Evolutionary conservation across 2,113 vertebrate genomes (phyloP).

Genomic region (Melanocharis versteri): DNA sequence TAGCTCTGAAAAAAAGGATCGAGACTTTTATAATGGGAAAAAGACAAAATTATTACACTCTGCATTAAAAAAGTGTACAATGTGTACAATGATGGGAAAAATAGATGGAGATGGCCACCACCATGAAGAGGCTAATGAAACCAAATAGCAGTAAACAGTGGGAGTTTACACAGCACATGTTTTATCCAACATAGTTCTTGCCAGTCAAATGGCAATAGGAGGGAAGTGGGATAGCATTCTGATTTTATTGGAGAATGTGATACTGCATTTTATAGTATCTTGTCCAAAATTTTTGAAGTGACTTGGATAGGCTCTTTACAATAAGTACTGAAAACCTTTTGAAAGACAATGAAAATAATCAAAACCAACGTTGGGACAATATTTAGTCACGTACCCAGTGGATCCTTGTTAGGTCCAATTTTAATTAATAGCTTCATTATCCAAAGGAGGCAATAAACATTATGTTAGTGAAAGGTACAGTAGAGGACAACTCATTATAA

Average conservation of each 20-base stretch:
- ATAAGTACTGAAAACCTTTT: neutral
- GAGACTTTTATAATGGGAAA: neutral
- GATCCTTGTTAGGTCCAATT: neutral
- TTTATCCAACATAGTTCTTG: neutral
- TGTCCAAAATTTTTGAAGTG: neutral
- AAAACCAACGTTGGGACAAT: neutral
- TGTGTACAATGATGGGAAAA: neutral
- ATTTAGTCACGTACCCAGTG: neutral
- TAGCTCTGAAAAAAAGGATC: neutral
- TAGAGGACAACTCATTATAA: neutral
- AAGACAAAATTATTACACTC: neutral
- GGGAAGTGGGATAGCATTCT: neutral
- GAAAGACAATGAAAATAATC: neutral
- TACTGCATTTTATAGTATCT: neutral
- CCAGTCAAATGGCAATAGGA: neutral
- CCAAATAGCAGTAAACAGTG: neutral
- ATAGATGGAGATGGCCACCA: neutral
- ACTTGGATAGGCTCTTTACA: neutral
- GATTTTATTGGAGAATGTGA: neutral
- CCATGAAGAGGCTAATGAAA: neutral
- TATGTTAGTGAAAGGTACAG: neutral
- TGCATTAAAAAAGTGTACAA: neutral
- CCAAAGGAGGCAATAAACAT: constrained; percentile 20
- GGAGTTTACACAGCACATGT: neutral
- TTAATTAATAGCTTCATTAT: constrained; percentile 30